A percentile compares a stretch with the other conserved stretches of the same genome.
Evolutionary conservation across 2,113 vertebrate species (phyloP).

Genomic region (Chelonoidis abingdonii): DNA sequence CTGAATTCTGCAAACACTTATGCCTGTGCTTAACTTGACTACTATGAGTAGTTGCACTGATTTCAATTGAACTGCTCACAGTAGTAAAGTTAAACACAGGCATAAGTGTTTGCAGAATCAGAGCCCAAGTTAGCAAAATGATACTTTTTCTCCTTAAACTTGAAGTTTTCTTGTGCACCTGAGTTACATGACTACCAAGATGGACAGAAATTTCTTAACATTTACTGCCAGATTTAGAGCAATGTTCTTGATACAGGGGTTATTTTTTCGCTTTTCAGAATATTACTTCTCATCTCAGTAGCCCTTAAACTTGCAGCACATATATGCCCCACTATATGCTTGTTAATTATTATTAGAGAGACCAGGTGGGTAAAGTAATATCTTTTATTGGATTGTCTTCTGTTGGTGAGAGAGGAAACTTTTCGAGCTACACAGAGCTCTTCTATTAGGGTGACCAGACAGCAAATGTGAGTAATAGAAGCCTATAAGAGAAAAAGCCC

Average conservation of each 20-base stretch:
- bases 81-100: neutral
- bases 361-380: neutral
- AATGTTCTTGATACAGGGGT: conserved; percentile 31
- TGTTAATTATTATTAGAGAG: conserved; percentile 10
- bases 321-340: conserved; percentile 44
- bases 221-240: conserved; percentile 27
- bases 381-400: neutral
- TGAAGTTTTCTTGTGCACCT: neutral
- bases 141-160: neutral
- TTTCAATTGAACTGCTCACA: neutral
- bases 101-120: neutral
- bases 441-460: neutral
- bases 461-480: too few species aligned
- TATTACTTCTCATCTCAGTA: conserved; percentile 17
- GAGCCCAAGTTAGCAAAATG: neutral
- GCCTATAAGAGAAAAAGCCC: too few species aligned
- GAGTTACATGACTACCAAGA: neutral
- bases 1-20: neutral
- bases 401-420: neutral
- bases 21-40: neutral
- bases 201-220: neutral
- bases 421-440: neutral
- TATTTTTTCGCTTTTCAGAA: conserved; percentile 42
- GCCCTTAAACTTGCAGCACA: conserved; percentile 10
- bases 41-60: neutral